These are phyloP conservation scores for Perizoma flavofasciatum DNA, from an alignment of 2,888 invertebrate species.

Conservation along the genomic window DNA sequence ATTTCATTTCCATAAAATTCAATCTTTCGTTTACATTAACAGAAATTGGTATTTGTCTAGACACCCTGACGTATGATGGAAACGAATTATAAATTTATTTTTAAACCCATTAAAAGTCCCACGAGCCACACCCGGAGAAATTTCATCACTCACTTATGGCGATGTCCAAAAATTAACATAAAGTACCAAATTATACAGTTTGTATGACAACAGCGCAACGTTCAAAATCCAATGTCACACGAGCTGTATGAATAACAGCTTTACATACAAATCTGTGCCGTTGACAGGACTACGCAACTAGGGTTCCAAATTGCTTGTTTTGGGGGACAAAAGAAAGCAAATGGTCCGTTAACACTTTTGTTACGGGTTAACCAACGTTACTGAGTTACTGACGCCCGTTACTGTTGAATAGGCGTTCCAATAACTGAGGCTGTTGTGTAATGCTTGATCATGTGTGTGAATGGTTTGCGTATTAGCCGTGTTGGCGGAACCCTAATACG, in stretches of 20 bases:
- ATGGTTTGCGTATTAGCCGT: conserved; percentile 23
- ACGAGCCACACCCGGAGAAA: conserved; percentile 32
- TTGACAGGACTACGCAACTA: conserved; percentile 22
- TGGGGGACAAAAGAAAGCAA: conserved; percentile 58
- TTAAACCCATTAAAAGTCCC: conserved; percentile 15
- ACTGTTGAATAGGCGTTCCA: conserved; percentile 39
- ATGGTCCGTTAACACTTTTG: conserved; percentile 73
- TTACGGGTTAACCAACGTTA: conserved; percentile 56
- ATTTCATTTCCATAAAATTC: too few species aligned
- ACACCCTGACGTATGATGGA: too few species aligned
- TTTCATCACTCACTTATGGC: conserved; percentile 31
- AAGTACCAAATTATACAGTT: conserved; percentile 30
- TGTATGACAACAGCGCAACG: conserved; percentile 24
- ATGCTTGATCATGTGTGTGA: conserved; percentile 52
- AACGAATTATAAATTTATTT: not conserved
- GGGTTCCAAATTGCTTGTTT: conserved; percentile 30
- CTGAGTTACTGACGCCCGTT: conserved; percentile 25
- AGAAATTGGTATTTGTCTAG: too few species aligned
- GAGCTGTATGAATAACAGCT: conserved; percentile 12
- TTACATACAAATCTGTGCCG: conserved; percentile 24
- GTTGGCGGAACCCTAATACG: not conserved
- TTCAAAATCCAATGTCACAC: conserved; percentile 22
- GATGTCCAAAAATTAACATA: conserved; percentile 37
- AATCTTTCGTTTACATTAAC: too few species aligned
- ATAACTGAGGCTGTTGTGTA: conserved; percentile 62